Percentiles rank a stretch among this genome's conserved stretches.
phyloP scores from a whole-genome alignment of 1,140 invertebrate species.

The Papilio machaon region DNA sequence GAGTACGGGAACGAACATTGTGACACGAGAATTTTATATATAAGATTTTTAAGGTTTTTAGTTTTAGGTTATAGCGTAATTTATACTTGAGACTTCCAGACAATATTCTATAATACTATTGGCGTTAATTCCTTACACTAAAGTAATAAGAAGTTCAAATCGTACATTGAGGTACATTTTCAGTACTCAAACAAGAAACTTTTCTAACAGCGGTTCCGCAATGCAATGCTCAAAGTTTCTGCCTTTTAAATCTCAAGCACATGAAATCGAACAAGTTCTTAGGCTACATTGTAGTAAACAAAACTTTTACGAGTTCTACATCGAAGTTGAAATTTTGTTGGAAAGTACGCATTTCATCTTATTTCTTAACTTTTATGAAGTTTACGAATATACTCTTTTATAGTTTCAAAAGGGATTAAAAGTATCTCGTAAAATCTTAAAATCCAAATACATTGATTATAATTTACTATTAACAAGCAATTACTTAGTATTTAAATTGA shows the following conservation, averaged over 20 bases:
- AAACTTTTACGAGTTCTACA: slow-evolving; percentile 14
- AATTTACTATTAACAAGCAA: too few relatives aligned
- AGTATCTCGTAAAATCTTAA: too few relatives aligned
- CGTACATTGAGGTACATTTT: background rate
- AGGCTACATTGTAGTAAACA: slow-evolving; percentile 24
- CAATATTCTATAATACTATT: too few relatives aligned
- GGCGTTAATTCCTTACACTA: background rate
- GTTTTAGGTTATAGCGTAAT: too few relatives aligned
- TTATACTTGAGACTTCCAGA: too few relatives aligned
- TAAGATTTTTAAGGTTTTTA: too few relatives aligned
- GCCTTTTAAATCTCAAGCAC: slow-evolving; percentile 14
- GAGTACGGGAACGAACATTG: too few relatives aligned
- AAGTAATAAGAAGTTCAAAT: background rate
- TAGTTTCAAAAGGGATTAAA: background rate
- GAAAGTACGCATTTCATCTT: slow-evolving; percentile 16
- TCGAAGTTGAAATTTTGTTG: slow-evolving; percentile 9
- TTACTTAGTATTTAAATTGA: too few relatives aligned
- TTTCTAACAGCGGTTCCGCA: background rate
- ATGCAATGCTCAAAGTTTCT: slow-evolving; percentile 7
- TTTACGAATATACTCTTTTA: background rate
- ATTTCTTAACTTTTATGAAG: background rate
- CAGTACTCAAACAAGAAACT: background rate
- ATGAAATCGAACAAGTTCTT: slow-evolving; percentile 23
- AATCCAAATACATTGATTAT: background rate
- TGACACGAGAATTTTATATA: too few relatives aligned